Evolutionary conservation across 2,797 vertebrate species (phyloP).

Genomic region (Pithecia hirsuta): DNA sequence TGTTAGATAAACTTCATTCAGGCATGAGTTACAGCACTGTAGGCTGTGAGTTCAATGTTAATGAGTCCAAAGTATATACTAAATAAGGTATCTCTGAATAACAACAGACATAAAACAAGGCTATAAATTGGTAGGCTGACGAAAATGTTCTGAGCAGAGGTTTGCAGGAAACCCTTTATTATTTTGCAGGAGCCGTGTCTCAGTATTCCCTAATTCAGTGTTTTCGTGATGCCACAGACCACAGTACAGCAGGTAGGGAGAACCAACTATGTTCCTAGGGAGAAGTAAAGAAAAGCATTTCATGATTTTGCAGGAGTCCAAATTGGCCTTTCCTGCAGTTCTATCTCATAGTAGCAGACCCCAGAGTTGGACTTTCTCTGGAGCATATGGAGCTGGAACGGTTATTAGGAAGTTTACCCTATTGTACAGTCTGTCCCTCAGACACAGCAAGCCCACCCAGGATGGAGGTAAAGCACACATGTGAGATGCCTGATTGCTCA

Average conservation of each 20-base stretch:
- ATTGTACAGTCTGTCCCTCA: background rate
- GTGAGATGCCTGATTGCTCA: slow-evolving; percentile 45
- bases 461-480: background rate
- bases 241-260: background rate
- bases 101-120: background rate
- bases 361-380: slow-evolving; percentile 73
- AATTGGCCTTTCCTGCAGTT: slow-evolving; percentile 66
- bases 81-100: background rate
- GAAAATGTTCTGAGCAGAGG: background rate
- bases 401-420: slow-evolving; percentile 71
- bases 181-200: background rate
- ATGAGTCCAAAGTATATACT: background rate
- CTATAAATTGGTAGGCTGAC: background rate
- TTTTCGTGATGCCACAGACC: background rate
- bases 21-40: background rate
- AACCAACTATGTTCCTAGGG: slow-evolving; percentile 67
- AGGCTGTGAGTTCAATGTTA: background rate
- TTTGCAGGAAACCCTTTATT: background rate
- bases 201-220: background rate
- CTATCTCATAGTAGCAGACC: slow-evolving; percentile 52
- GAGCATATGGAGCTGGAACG: slow-evolving; percentile 79
- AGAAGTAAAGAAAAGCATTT: slow-evolving; percentile 73
- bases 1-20: background rate
- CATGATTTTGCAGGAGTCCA: slow-evolving; percentile 70
- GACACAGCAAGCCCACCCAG: slow-evolving; percentile 33